Evolutionary conservation across 2,888 invertebrate genomes (phyloP), one percentile per base, ranked within the genome.

Genomic region (Phlogophora meticulosa): DNA sequence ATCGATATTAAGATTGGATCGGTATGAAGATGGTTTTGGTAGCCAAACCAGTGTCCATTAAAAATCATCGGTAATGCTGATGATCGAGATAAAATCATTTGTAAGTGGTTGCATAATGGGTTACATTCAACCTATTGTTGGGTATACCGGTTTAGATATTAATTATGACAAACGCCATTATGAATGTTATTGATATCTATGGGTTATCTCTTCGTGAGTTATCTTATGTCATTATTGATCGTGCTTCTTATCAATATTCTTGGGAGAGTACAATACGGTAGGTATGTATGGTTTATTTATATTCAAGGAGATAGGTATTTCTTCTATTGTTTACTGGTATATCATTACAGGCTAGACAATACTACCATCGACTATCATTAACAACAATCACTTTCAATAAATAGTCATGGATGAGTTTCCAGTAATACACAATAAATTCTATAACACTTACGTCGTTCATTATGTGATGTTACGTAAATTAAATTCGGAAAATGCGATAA

Each of bases 101-200:
- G 65, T 84, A 83, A 87, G 84, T 85, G 84, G 80, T 92, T 90
- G 86, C 85, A 85, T 83, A 91, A 92, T 81, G 59, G 57, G 59
- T 55, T 76, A 83, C 88, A 88, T 88, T 81, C 81, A 87, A 89
- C 75, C 80, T 70, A 85, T 88, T 88, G 85, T 86, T 83, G 72
- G 72, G 72, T 70, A 82, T 78, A 81, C 84, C 81, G 68, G 74
- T 78, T 73, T 57, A 82, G 72, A 78, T 82, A 81, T 78, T 87
- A 79, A 86, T 87, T 84, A 85, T 72, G 79, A 81, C 78, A 75
- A 82, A 83, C 75, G 80, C 56, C 55, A 83, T 77, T 82, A 85
- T 71, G 64, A 69, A 51, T 65, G 68, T 82, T 77, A 81, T 81
- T 83, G 72, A 78, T 81, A 71, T 74, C 60, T 72, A 42, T 15